A percentile compares a stretch with the other conserved stretches of the same genome.
Evolutionary conservation across 1,140 invertebrate species (phyloP).

Genomic region (Hetaerina americana): DNA sequence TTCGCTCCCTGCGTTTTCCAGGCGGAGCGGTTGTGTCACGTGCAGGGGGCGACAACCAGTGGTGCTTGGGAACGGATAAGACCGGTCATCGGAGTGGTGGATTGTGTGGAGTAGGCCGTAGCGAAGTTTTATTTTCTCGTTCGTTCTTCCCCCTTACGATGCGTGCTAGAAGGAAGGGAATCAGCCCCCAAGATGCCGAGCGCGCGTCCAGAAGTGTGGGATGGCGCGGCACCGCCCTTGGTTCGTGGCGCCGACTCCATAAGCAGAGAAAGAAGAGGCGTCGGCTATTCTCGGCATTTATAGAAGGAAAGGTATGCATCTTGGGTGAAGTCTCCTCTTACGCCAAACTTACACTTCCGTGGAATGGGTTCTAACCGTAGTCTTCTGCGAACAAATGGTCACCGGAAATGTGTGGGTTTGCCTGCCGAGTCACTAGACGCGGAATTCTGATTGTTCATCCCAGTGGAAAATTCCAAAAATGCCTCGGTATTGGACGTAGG

Average conservation of each 20-base stretch:
- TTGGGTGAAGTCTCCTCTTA: not conserved
- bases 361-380: not conserved
- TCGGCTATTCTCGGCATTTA: not conserved
- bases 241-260: not conserved
- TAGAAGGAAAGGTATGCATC: not conserved
- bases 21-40: conserved; percentile 3
- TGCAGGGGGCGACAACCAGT: not conserved
- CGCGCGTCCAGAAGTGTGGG: not conserved
- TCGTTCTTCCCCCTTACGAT: too few relatives aligned
- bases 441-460: too few relatives aligned
- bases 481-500: too few relatives aligned
- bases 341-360: not conserved
- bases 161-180: too few relatives aligned
- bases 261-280: not conserved
- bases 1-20: too few relatives aligned
- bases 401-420: not conserved
- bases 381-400: not conserved
- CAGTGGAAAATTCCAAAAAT: too few relatives aligned
- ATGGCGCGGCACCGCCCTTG: not conserved
- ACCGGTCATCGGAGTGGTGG: too few relatives aligned
- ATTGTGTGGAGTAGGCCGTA: not conserved
- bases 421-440: too few relatives aligned
- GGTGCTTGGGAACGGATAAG: conserved; percentile 6
- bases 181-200: not conserved
- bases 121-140: not conserved